Base-by-base conservation (phyloP, 2,888 invertebrate genomes). In the Euplexia lucipara region DNA sequence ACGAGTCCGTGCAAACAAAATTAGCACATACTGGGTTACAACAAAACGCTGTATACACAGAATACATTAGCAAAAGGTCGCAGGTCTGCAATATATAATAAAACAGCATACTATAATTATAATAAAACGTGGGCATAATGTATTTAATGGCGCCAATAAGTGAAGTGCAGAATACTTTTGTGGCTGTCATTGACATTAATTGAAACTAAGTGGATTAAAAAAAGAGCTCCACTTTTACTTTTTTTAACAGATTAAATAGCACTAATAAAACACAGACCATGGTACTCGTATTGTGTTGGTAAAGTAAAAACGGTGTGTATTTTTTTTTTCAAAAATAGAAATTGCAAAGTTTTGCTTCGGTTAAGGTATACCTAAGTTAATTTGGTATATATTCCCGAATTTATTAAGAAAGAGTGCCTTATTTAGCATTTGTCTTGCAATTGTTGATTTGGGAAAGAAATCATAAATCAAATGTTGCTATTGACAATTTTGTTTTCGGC, bases 161-260 rank as follows among this genome's bases (percentile, higher is more conserved):
- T 59, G 12, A 44, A 53, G 34, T 52, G 42, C 26, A 47, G 22
- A 64, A 49, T 49, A 47, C 60, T 49, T 47, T 42, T 47, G 39
- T 32, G 45, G 37, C 5, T 57, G 74, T 53, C 74, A 74, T 62
- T 80, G 78, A 71, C 75, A 75, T 48, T 58, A 64, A 75, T 78
- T 58, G 9, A 49, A 51, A 32, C 32, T 10, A 26, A 3, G 16
- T 12, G 6, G 5, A 30, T 8, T 49, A 20, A 68, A 48, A 58
- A 14, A 34, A 12, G 3, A n/a, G n/a, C n/a, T 45, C 37, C 10
- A 30, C 22, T 16, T 45, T 45, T 32, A 32, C 59, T 34, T 61
- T 35, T 20, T 0, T 22, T 3, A 3, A 41, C 16, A 18, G 18
- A 9, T 3, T n/a, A 41, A 9, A 8, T 16, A 16, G 9, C n/a